Base-by-base conservation (phyloP, 2,113 vertebrate genomes). In the Hucho hucho region DNA sequence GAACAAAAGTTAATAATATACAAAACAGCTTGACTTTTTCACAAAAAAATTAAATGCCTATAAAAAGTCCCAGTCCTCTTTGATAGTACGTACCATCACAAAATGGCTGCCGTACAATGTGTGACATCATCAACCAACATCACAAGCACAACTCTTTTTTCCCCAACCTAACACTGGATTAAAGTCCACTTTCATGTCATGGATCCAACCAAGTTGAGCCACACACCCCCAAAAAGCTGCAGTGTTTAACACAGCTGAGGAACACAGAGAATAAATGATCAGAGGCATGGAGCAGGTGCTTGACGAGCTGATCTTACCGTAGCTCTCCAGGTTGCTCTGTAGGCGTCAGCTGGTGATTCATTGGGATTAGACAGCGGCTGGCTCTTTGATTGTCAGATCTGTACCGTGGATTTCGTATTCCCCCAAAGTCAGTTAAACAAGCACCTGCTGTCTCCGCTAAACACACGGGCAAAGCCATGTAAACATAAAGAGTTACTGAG, bases 331-430 rank as follows among this genome's bases (percentile, higher is more conserved):
- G 70, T 69, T 78, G 59, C 70, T 43, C 77, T 75, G 73, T 67
- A 53, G 65, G 49, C 7, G 53, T 78, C n/a, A 53, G 67, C 53
- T 46, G 25, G 22, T 59, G 69, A 63, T 76, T 76, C 71, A 59
- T 0, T 6, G 49, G 22, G 68, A 81, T 85, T 76, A 85, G 75
- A 85, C 28, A 73, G 75, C 28, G 32, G 37, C 63, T 59, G 58
- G 78, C 46, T 69, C 59, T 87, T 86, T 81, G 61, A 80, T 88
- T 43, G 72, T 64, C 5, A 37, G 71, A 81, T 79, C 76, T 53
- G 6, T 46, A 74, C 63, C 67, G 43, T 64, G 61, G 7, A 53
- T 65, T 65, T 74, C 7, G 7, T 25, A 58, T 70, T 80, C 68
- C 26, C 76, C 64, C 6, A 26, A 75, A 18, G 59, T 58, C 61